Evolutionary conservation across 2,888 invertebrate genomes (phyloP), one percentile per base, ranked within the genome.

Genomic region (Miltochrista miniata): DNA sequence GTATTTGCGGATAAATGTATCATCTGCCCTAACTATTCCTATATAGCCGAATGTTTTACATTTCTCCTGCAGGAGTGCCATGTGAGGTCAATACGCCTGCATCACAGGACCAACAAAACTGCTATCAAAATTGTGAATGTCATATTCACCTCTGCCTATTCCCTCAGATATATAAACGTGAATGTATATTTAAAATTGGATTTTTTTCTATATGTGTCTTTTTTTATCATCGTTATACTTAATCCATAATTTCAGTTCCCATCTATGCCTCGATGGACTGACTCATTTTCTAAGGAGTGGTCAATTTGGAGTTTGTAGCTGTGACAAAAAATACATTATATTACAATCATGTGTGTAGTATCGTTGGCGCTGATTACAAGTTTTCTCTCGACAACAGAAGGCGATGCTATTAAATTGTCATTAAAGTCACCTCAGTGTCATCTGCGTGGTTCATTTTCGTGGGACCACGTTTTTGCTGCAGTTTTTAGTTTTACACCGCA

Each of bases 391-490:
- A 76, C 77, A 82, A 83, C 86, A 87, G 83, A 78, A 84, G 87
- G 87, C 83, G 76, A 79, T 79, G 90, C 88, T 88, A 91, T 91
- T 91, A 91, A 89, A 91, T 80, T 89, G 87, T 88, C 91, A 88
- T 91, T 91, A 91, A 85, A 90, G 85, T 81, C 81, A 80, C 84
- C 81, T 81, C 81, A 70, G 86, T 90, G 90, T 90, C 90, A 90
- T 90, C 89, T 87, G 87, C 71, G 76, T 69, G 76, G 79, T 79
- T 77, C 81, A 81, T 85, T 87, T 87, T 83, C 82, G 84, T 85
- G 83, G 75, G 81, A 80, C 79, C 78, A 74, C 70, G 70, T 91
- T 90, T 91, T 91, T 90, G 85, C 80, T 85, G 86, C 84, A 86
- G 83, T 87, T 88, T 87, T 87, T 87, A 86, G 81, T 81, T 79